Conservation (phyloP, 2,888 invertebrate species). For the Entomobrya multifasciata region DNA sequence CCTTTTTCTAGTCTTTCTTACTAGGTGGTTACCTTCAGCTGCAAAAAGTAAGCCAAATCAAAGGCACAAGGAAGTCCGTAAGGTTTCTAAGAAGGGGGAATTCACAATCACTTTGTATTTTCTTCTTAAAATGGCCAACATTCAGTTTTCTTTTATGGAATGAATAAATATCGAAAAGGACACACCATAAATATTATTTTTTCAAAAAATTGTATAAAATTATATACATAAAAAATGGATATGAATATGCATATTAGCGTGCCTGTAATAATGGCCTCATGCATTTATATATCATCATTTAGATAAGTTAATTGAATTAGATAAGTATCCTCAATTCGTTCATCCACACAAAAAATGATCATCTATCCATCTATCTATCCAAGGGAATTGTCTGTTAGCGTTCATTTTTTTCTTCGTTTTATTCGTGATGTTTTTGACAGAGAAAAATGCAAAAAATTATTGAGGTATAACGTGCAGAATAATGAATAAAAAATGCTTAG, state of each 20-base stretch:
- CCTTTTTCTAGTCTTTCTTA: neutral
- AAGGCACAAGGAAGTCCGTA: constrained; percentile 10
- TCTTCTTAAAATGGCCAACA: neutral
- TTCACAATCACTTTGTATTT: neutral
- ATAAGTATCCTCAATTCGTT: constrained; percentile 18
- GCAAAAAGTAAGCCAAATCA: constrained; percentile 19
- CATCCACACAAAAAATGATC: neutral
- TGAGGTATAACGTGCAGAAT: constrained; percentile 2
- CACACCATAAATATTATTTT: constrained; percentile 22
- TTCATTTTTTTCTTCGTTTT: constrained; percentile 11
- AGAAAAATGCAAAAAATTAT: constrained; percentile 43
- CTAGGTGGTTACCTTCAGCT: neutral
- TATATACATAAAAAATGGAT: constrained; percentile 4
- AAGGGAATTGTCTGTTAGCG: neutral
- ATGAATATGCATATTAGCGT: constrained; percentile 22
- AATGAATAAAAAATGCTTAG: neutral
- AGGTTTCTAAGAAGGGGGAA: neutral
- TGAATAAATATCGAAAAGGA: constrained; percentile 18
- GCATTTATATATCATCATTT: constrained; percentile 33
- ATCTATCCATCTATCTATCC: constrained; percentile 3
- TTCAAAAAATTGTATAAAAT: neutral
- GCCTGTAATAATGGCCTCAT: constrained; percentile 16
- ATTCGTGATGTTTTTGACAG: constrained; percentile 59
- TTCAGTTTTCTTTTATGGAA: neutral
- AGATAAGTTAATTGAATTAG: constrained; percentile 51